Percentiles rank a stretch among this genome's conserved stretches.
Conservation (phyloP, 2,113 vertebrate genomes). For the Gymnocephalus cernua region DNA sequence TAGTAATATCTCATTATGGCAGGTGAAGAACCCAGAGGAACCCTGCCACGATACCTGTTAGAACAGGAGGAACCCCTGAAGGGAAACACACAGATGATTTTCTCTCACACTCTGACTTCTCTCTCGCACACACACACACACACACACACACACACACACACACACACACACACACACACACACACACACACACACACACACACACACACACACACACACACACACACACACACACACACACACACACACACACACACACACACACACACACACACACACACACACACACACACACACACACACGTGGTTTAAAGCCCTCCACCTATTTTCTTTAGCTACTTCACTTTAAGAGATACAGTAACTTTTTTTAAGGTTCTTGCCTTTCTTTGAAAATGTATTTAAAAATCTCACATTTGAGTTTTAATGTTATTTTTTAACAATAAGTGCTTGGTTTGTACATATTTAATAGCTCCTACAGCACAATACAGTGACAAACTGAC, state of each 20-base stretch:
- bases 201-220: too few species aligned
- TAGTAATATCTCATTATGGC: conserved; percentile 90
- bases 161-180: too few species aligned
- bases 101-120: conserved; percentile 24
- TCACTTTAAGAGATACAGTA: conserved; percentile 11
- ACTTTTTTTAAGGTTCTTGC: background rate
- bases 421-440: background rate
- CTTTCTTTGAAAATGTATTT: background rate
- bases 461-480: background rate
- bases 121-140: background rate
- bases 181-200: too few species aligned
- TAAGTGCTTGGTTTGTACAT: background rate
- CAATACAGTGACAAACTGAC: background rate
- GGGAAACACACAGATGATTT: conserved; percentile 72
- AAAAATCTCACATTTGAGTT: background rate
- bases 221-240: too few species aligned
- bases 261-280: too few species aligned
- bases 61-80: conserved; percentile 79
- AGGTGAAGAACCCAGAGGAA: conserved; percentile 90
- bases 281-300: too few species aligned
- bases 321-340: conserved; percentile 13
- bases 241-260: too few species aligned
- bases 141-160: too few species aligned
- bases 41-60: conserved; percentile 91
- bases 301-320: conserved; percentile 5